phyloP scores from a whole-genome alignment of 2,113 vertebrate genomes.

The Trogon surrucura region DNA sequence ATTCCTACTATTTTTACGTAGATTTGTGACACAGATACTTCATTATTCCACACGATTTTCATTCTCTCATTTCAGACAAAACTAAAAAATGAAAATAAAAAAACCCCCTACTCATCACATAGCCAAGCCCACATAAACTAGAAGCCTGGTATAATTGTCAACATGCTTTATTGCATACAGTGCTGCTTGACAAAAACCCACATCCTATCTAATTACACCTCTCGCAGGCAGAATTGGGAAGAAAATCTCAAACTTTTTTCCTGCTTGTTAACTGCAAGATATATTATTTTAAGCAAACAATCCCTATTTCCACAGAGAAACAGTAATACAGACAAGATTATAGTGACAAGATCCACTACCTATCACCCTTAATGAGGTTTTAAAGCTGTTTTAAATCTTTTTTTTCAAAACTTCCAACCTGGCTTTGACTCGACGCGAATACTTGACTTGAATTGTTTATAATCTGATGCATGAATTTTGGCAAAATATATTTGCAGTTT shows the following conservation, averaged over 20 bases:
- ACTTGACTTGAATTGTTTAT: neutral
- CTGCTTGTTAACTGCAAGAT: neutral
- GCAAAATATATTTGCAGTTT: neutral
- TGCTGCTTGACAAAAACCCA: neutral
- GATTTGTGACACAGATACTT: neutral
- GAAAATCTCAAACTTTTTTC: neutral
- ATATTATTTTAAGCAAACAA: neutral
- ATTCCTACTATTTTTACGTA: neutral
- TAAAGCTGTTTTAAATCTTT: neutral
- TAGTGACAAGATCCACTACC: neutral
- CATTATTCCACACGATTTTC: neutral
- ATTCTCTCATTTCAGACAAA: neutral
- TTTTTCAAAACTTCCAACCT: neutral
- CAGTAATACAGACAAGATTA: neutral
- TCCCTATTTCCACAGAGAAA: neutral
- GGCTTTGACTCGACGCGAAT: neutral
- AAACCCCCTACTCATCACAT: neutral
- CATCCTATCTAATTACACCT: neutral
- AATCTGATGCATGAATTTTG: neutral
- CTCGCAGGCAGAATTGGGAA: neutral
- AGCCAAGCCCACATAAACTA: neutral
- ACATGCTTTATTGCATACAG: no score
- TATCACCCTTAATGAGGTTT: neutral
- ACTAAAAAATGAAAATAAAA: neutral
- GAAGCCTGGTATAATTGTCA: neutral